phyloP scores from a whole-genome alignment of 2,113 vertebrate genomes.

The Panthera tigris region DNA sequence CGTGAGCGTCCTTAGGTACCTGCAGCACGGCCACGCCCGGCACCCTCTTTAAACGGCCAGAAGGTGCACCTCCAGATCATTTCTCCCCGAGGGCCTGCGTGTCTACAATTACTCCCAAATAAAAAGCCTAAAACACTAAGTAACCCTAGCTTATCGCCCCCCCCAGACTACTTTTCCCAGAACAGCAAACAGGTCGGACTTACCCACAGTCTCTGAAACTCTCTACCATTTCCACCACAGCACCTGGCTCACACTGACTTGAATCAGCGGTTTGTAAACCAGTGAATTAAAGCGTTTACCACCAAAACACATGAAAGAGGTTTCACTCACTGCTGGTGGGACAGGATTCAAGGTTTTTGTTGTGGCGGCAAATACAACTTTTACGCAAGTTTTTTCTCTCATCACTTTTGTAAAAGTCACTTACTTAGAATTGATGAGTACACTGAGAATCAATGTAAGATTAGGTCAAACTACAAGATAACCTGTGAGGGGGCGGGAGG shows the following conservation, averaged over 20 bases:
- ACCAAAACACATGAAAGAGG: not conserved
- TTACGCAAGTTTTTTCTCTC: not conserved
- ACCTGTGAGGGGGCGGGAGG: rapidly evolving
- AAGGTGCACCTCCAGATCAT: rapidly evolving
- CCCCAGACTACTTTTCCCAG: not conserved
- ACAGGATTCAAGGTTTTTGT: not conserved
- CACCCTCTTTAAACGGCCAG: rapidly evolving
- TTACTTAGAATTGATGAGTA: not conserved
- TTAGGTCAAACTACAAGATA: not conserved
- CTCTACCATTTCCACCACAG: rapidly evolving
- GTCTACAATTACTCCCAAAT: not conserved
- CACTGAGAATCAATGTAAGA: not conserved
- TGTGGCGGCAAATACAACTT: not conserved
- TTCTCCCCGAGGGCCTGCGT: not conserved
- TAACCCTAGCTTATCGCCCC: not conserved
- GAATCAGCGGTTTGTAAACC: not conserved
- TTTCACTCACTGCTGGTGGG: not conserved
- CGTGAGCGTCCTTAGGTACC: too few species aligned
- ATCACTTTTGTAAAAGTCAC: not conserved
- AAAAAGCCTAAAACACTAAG: not conserved
- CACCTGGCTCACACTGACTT: too few species aligned
- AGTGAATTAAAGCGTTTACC: not conserved
- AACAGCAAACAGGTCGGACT: rapidly evolving
- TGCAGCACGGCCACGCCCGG: not conserved
- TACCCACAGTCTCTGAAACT: too few species aligned